Percentiles rank a stretch among this genome's conserved stretches.
Conservation (phyloP, 92 coral and sea anemone species). For the Muricea muricata region DNA sequence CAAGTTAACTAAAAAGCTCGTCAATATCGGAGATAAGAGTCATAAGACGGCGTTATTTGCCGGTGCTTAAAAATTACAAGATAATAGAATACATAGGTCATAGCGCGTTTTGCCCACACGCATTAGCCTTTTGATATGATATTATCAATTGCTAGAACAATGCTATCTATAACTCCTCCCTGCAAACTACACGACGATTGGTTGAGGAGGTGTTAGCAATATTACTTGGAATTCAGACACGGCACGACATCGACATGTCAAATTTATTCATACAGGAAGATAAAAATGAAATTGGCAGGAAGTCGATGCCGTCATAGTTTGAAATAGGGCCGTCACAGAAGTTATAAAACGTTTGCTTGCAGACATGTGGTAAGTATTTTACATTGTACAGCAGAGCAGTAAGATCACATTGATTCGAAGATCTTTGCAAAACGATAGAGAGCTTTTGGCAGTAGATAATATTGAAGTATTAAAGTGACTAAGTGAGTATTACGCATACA, state of each 20-base stretch:
- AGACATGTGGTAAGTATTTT: slow-evolving; percentile 41
- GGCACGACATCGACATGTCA: neutral
- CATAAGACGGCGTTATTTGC: neutral
- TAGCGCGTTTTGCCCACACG: neutral
- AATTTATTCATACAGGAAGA: slow-evolving; percentile 25
- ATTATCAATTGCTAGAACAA: slow-evolving; percentile 19
- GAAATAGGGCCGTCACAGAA: slow-evolving; percentile 7
- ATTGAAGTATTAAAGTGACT: slow-evolving; percentile 4
- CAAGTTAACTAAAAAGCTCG: no score
- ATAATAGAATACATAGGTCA: no score
- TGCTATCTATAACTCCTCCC: slow-evolving; percentile 23
- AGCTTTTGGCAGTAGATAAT: neutral
- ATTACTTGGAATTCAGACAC: slow-evolving; percentile 23
- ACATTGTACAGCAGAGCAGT: neutral
- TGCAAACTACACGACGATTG: neutral
- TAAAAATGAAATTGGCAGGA: slow-evolving; percentile 35
- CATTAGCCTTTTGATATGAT: neutral
- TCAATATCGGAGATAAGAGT: neutral
- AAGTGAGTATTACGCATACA: neutral
- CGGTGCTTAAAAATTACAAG: neutral
- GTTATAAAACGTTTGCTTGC: neutral
- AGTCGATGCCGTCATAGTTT: slow-evolving; percentile 33
- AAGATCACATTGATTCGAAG: neutral
- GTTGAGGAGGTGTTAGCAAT: slow-evolving; percentile 17
- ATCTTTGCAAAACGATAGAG: neutral